Evolutionary conservation across 1,140 invertebrate species (phyloP).

Genomic region (Tetraneura akinire): DNA sequence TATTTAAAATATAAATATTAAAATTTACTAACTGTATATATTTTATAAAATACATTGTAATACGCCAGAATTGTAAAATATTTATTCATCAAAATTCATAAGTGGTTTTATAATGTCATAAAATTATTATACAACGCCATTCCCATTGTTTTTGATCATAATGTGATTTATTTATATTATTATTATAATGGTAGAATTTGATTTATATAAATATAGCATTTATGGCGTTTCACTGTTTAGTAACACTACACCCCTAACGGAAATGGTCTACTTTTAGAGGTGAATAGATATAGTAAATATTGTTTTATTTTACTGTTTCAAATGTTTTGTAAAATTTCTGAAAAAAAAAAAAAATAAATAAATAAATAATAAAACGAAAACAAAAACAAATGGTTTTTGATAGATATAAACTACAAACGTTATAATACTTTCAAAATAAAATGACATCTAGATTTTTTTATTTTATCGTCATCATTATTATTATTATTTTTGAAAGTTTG

Average conservation of each 20-base stretch:
- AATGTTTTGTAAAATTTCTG: too few species aligned
- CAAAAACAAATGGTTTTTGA: neutral
- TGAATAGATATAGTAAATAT: too few species aligned
- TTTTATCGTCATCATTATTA: slow-evolving; percentile 30
- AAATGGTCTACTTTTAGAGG: neutral
- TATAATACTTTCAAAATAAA: neutral
- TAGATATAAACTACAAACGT: slow-evolving; percentile 27
- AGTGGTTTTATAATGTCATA: neutral
- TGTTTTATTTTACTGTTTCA: too few species aligned
- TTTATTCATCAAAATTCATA: neutral
- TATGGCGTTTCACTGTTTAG: neutral
- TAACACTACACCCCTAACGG: neutral
- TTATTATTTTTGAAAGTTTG: slow-evolving; percentile 48
- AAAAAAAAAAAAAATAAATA: neutral
- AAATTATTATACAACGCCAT: neutral
- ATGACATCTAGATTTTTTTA: slow-evolving; percentile 36
- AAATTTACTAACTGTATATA: too few species aligned
- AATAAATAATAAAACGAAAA: too few species aligned
- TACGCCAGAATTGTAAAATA: too few species aligned
- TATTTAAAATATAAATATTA: too few species aligned
- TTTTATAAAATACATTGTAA: too few species aligned
- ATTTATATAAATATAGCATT: neutral
- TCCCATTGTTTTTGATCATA: neutral
- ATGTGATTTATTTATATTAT: neutral
- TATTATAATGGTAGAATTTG: neutral